Evolutionary conservation across 92 coral and sea anemone species (phyloP).

Genomic region (Paragorgia papillata): DNA sequence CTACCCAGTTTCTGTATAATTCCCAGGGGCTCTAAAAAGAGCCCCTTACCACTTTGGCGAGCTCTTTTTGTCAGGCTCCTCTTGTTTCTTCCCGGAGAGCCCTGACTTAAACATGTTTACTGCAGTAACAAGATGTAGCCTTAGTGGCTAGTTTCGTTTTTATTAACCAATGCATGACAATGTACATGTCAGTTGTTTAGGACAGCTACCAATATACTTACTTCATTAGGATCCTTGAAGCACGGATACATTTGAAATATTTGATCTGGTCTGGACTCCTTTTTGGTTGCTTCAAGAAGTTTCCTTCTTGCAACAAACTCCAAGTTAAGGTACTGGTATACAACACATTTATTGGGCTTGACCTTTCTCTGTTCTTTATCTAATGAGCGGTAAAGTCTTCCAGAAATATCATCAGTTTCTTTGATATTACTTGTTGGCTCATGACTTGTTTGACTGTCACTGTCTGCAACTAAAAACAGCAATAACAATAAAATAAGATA

Average conservation of each 20-base stretch:
- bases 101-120: too few relatives aligned
- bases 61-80: too few relatives aligned
- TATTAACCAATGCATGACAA: too few relatives aligned
- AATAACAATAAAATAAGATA: too few relatives aligned
- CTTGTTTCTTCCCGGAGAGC: too few relatives aligned
- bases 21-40: too few relatives aligned
- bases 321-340: slow-evolving; percentile 19
- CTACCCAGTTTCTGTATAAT: too few relatives aligned
- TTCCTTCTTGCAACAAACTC: slow-evolving; percentile 8
- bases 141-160: too few relatives aligned
- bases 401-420: slow-evolving; percentile 21
- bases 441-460: neutral
- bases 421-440: neutral
- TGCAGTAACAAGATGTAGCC: too few relatives aligned
- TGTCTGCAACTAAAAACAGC: neutral
- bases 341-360: slow-evolving; percentile 3
- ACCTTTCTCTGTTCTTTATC: slow-evolving; percentile 32
- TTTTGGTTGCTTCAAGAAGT: neutral
- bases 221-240: slow-evolving; percentile 32
- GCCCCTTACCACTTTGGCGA: too few relatives aligned
- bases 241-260: neutral
- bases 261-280: neutral
- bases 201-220: neutral
- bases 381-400: slow-evolving; percentile 5
- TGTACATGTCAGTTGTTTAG: too few relatives aligned